A percentile compares a stretch with the other conserved stretches of the same genome.
Evolutionary conservation across 1,140 invertebrate species (phyloP).

Genomic region (Drosophila murphyi): DNA sequence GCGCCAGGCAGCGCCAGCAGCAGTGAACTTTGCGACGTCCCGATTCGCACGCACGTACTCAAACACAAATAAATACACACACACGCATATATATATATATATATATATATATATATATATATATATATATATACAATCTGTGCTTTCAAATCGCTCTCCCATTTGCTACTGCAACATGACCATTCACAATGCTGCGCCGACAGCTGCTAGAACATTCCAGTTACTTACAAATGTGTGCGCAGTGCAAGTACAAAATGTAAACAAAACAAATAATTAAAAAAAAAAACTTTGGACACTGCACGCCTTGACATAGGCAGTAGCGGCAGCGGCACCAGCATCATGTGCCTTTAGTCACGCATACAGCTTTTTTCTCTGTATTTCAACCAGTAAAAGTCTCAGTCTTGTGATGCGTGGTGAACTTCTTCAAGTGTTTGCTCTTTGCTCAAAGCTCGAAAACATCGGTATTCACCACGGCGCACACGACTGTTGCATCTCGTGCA

Average conservation of each 20-base stretch:
- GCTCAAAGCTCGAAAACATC: slow-evolving; percentile 6
- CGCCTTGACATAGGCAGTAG: slow-evolving; percentile 7
- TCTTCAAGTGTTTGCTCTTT: slow-evolving; percentile 7
- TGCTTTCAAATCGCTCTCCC: slow-evolving; percentile 7
- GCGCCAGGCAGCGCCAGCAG: slow-evolving; percentile 43
- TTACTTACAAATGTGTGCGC: slow-evolving; percentile 50
- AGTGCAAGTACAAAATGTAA: slow-evolving; percentile 30
- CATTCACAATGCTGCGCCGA: slow-evolving; percentile 70
- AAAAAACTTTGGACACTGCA: slow-evolving; percentile 6
- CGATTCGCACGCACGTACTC: slow-evolving; percentile 14
- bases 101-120: background rate
- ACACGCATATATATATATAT: background rate
- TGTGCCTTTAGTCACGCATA: slow-evolving; percentile 60
- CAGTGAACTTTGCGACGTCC: slow-evolving; percentile 37
- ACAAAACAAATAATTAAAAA: slow-evolving; percentile 37
- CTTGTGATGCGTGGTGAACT: slow-evolving; percentile 47
- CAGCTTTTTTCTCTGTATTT: slow-evolving; percentile 27
- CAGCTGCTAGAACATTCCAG: slow-evolving; percentile 68
- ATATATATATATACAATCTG: background rate
- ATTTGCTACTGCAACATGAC: slow-evolving; percentile 40
- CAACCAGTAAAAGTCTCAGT: slow-evolving; percentile 4
- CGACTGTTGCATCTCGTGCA: slow-evolving; percentile 63
- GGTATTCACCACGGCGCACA: slow-evolving; percentile 39
- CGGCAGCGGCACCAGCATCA: slow-evolving; percentile 33
- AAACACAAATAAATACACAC: slow-evolving; percentile 4